phyloP scores from a whole-genome alignment of 2,888 invertebrate species.

The Argyresthia albistria region DNA sequence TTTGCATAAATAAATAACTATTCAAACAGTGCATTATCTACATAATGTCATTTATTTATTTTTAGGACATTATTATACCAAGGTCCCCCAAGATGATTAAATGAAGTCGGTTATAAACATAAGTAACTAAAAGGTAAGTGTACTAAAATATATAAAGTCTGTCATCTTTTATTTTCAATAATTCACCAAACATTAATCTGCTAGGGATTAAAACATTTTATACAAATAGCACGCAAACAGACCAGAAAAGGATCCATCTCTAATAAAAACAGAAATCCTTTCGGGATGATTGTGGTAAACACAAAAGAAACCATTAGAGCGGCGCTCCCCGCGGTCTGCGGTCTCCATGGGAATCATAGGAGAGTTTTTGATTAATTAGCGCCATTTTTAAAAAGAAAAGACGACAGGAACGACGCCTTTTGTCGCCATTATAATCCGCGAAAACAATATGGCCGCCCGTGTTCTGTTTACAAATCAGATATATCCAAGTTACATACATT shows the following conservation, averaged over 20 bases:
- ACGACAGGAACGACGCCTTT: slow-evolving; percentile 43
- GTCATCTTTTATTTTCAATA: slow-evolving; percentile 1
- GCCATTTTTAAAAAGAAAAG: slow-evolving; percentile 55
- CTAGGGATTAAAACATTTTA: slow-evolving; percentile 32
- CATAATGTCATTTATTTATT: no score
- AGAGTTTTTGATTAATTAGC: slow-evolving; percentile 68
- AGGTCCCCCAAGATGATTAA: no score
- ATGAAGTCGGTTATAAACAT: no score
- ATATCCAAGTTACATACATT: no score
- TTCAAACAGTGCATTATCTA: no score
- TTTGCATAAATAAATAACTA: no score
- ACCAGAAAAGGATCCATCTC: slow-evolving; percentile 22
- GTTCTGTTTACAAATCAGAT: no score
- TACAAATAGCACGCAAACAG: slow-evolving; percentile 12
- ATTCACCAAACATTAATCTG: slow-evolving; percentile 40
- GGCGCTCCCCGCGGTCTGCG: slow-evolving; percentile 38
- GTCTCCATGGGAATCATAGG: slow-evolving; percentile 66
- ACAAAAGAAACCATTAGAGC: slow-evolving; percentile 58
- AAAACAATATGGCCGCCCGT: slow-evolving; percentile 53
- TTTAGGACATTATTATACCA: no score
- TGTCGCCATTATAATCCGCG: slow-evolving; percentile 26
- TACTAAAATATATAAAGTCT: no score
- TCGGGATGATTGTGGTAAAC: slow-evolving; percentile 24
- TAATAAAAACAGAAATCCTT: slow-evolving; percentile 33
- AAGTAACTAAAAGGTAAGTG: no score